phyloP scores from a whole-genome alignment of 2,113 vertebrate species.

The Cryptoleucopteryx plumbea region DNA sequence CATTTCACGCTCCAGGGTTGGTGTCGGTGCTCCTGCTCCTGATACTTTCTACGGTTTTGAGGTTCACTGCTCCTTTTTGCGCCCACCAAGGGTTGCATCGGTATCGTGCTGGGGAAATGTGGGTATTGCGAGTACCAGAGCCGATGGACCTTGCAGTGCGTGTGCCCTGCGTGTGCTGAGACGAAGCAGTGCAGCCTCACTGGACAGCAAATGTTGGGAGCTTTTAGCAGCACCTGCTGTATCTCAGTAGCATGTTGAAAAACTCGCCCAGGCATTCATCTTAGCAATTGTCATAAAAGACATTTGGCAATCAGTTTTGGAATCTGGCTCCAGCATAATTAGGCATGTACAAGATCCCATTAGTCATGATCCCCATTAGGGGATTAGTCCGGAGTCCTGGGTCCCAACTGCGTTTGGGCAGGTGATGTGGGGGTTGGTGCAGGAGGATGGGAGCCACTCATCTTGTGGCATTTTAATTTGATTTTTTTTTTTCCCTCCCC shows the following conservation, averaged over 20 bases:
- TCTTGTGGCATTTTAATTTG: background rate
- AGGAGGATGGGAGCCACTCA: background rate
- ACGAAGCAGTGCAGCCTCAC: background rate
- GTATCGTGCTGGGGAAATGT: accelerated
- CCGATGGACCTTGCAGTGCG: accelerated
- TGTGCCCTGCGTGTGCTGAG: background rate
- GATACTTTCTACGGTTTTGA: background rate
- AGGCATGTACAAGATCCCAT: background rate
- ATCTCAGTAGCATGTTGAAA: background rate
- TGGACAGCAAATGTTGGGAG: accelerated
- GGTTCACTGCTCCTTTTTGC: background rate
- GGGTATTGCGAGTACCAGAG: accelerated
- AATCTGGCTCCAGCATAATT: background rate
- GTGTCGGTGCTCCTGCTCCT: background rate
- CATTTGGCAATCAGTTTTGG: background rate
- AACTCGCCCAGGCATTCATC: background rate
- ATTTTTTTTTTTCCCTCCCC: background rate
- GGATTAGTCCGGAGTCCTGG: background rate
- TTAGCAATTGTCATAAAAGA: background rate
- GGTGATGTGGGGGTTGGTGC: background rate
- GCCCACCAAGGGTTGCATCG: background rate
- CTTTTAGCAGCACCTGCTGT: background rate
- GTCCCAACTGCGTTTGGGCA: background rate
- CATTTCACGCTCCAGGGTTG: accelerated
- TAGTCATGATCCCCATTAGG: background rate